Evolutionary conservation across 92 coral and sea anemone species (phyloP).

Genomic region (Phenganax subtilis): DNA sequence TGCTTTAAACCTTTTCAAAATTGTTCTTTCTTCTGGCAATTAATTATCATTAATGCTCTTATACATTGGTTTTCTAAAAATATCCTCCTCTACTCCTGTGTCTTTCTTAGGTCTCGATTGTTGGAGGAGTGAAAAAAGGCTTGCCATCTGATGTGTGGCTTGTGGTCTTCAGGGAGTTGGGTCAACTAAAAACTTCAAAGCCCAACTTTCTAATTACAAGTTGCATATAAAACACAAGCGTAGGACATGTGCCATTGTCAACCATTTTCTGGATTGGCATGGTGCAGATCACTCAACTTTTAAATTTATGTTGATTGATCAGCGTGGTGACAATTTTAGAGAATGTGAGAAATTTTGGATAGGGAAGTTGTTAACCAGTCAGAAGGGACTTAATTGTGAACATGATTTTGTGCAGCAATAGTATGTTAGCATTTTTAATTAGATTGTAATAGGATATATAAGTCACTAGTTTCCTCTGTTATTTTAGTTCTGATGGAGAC

Average conservation of each 20-base stretch:
- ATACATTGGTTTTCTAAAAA: not conserved
- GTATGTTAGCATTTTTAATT: no score
- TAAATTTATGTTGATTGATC: constrained; percentile 4
- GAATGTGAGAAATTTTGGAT: constrained; percentile 21
- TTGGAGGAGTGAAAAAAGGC: no score
- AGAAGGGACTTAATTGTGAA: not conserved
- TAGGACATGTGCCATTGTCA: not conserved
- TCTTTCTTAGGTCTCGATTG: no score
- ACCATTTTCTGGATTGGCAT: not conserved
- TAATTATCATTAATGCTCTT: not conserved
- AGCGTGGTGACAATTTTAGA: not conserved
- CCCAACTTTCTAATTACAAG: not conserved
- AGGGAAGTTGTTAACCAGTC: not conserved
- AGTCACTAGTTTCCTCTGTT: no score
- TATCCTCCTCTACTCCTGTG: not conserved
- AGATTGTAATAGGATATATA: no score
- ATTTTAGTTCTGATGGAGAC: no score
- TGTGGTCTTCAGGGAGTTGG: not conserved
- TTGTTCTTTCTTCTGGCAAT: not conserved
- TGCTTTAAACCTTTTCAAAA: not conserved
- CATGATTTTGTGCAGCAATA: not conserved
- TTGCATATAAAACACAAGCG: not conserved
- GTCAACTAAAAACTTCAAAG: not conserved
- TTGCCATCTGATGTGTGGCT: not conserved
- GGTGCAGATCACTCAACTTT: constrained; percentile 1